A percentile compares a stretch with the other conserved stretches of the same genome.
Evolutionary conservation across 92 coral and sea anemone species (phyloP).

Genomic region (Paramuricea clavata): DNA sequence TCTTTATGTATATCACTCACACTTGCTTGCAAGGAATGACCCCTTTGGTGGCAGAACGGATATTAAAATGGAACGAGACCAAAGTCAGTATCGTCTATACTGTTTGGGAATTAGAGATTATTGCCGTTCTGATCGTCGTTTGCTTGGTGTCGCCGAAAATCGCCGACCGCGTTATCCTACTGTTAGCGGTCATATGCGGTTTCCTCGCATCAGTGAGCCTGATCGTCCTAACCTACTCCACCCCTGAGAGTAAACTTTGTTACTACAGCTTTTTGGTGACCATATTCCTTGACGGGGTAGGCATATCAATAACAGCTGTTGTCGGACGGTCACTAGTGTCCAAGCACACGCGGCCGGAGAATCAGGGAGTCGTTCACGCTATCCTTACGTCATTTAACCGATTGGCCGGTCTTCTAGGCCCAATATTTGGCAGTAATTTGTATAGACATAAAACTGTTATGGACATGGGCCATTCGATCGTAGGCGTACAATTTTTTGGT

Average conservation of each 20-base stretch:
- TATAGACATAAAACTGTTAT: constrained; percentile 37
- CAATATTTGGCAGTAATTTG: constrained; percentile 49
- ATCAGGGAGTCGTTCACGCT: constrained; percentile 46
- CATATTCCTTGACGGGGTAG: constrained; percentile 38
- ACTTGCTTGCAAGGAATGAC: constrained; percentile 45
- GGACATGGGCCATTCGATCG: constrained; percentile 32
- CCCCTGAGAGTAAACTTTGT: constrained; percentile 33
- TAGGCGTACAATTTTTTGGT: constrained; percentile 11
- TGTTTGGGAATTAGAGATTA: constrained; percentile 41
- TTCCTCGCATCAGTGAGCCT: constrained; percentile 4
- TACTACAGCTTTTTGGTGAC: constrained; percentile 24
- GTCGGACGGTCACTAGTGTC: constrained; percentile 54
- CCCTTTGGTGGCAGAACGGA: constrained; percentile 33
- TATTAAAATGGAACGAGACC: constrained; percentile 39
- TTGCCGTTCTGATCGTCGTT: constrained; percentile 24
- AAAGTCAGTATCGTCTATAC: constrained; percentile 30
- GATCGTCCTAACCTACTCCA: constrained; percentile 22
- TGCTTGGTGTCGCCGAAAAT: constrained; percentile 35
- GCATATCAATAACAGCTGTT: constrained; percentile 24
- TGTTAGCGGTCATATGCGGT: constrained; percentile 33
- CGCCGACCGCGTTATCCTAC: constrained; percentile 31
- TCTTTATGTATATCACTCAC: constrained; percentile 51
- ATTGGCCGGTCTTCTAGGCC: constrained; percentile 40
- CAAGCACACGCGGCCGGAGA: constrained; percentile 42
- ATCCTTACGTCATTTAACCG: constrained; percentile 42